phyloP scores from a whole-genome alignment of 2,888 invertebrate species.

The Drosophila rellima region DNA sequence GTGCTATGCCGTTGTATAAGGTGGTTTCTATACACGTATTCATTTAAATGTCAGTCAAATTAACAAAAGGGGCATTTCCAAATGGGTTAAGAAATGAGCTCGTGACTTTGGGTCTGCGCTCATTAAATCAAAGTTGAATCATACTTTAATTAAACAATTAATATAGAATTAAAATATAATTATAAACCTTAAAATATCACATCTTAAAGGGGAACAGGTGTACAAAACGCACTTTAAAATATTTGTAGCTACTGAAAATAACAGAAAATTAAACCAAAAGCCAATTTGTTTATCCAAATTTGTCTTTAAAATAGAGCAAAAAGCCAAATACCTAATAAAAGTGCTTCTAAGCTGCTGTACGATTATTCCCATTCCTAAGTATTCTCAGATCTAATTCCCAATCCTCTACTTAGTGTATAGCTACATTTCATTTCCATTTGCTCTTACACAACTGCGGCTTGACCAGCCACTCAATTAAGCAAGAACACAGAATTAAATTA shows the following conservation, averaged over 20 bases:
- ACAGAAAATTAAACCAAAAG: too few species aligned
- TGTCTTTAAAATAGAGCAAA: neutral
- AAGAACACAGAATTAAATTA: constrained; percentile 73
- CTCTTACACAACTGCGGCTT: constrained; percentile 32
- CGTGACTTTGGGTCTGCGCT: constrained; percentile 5
- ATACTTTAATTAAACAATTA: constrained; percentile 4
- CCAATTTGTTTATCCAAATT: neutral
- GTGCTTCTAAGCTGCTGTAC: neutral
- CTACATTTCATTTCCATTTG: constrained; percentile 55
- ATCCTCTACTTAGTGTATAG: constrained; percentile 23
- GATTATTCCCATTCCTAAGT: neutral
- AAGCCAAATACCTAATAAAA: neutral
- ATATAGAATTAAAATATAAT: constrained; percentile 10
- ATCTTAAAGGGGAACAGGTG: neutral
- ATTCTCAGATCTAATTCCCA: constrained; percentile 13
- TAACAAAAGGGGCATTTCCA: constrained; percentile 44
- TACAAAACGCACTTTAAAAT: neutral
- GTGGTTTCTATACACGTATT: constrained; percentile 8
- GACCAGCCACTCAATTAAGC: constrained; percentile 72
- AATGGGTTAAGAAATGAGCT: constrained; percentile 23
- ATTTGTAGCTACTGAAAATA: too few species aligned
- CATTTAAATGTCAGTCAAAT: constrained; percentile 56
- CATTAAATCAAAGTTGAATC: constrained; percentile 38
- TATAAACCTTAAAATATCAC: neutral
- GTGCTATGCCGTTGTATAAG: constrained; percentile 18